Evolutionary conservation across 1,140 invertebrate genomes (phyloP).

Genomic region (Diabrotica undecimpunctata): DNA sequence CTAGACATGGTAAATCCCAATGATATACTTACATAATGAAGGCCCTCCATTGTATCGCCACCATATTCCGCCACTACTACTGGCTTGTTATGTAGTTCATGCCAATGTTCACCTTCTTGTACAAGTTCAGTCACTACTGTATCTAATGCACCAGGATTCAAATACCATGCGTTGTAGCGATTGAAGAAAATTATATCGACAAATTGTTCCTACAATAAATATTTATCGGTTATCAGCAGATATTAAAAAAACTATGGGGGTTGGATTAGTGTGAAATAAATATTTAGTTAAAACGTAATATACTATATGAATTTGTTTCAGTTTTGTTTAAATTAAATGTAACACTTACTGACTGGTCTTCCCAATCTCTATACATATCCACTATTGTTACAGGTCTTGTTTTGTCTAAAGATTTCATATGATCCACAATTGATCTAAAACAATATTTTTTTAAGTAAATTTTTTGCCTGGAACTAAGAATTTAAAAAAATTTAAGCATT

Average conservation of each 20-base stretch:
- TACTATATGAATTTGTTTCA: no score
- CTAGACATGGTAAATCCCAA: neutral
- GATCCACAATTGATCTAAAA: conserved; percentile 61
- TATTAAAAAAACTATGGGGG: conserved; percentile 69
- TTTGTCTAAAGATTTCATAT: conserved; percentile 66
- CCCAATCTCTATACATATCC: conserved; percentile 19
- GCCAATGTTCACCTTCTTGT: conserved; percentile 73
- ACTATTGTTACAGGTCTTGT: conserved; percentile 74
- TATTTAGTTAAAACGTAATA: no score
- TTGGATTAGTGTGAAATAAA: conserved; percentile 43
- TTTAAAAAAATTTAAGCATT: no score
- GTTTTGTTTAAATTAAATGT: neutral
- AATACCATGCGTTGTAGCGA: conserved; percentile 91
- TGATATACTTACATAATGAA: conserved; percentile 56
- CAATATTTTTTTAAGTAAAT: conserved; percentile 49
- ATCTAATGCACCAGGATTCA: conserved; percentile 72
- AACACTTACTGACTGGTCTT: conserved; percentile 23
- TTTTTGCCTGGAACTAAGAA: no score
- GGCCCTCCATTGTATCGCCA: conserved; percentile 85
- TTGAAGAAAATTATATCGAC: conserved; percentile 92
- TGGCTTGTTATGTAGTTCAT: conserved; percentile 78
- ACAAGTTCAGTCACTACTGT: conserved; percentile 68
- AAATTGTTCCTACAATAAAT: conserved; percentile 61
- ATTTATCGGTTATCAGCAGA: conserved; percentile 41
- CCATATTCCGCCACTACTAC: conserved; percentile 93